phyloP scores from a whole-genome alignment of 2,113 vertebrate species.

The Tinamus guttatus region DNA sequence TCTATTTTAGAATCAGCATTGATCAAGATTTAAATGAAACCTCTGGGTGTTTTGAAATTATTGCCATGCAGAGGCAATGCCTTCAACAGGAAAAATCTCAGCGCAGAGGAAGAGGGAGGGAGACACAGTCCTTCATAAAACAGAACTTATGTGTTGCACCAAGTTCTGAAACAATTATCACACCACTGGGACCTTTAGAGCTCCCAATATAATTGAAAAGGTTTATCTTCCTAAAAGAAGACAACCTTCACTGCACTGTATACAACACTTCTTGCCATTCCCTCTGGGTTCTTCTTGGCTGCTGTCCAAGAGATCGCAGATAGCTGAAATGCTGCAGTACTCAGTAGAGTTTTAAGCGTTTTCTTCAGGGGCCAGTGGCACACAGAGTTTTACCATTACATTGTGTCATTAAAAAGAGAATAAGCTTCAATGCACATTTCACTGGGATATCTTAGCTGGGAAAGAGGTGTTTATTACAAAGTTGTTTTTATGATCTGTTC shows the following conservation, averaged over 20 bases:
- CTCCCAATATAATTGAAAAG: conserved; percentile 50
- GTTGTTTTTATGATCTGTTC: neutral
- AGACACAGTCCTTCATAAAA: neutral
- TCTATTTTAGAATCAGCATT: neutral
- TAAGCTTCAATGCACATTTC: neutral
- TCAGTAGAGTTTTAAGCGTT: neutral
- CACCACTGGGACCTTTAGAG: neutral
- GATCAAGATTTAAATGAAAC: neutral
- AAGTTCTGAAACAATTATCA: neutral
- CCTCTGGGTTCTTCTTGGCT: neutral
- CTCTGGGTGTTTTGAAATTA: neutral
- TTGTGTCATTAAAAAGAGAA: neutral
- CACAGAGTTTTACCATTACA: neutral
- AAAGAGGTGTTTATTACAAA: neutral
- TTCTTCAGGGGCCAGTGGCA: neutral
- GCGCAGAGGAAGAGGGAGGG: neutral
- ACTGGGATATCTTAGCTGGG: neutral
- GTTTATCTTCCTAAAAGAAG: conserved; percentile 47
- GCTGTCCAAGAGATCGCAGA: neutral
- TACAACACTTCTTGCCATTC: neutral
- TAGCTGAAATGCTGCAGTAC: neutral
- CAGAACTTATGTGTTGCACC: neutral
- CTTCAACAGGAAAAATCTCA: neutral
- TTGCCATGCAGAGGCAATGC: neutral
- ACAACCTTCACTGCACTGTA: neutral